Conservation (phyloP, 2,113 vertebrate species). For the Cebus imitator region DNA sequence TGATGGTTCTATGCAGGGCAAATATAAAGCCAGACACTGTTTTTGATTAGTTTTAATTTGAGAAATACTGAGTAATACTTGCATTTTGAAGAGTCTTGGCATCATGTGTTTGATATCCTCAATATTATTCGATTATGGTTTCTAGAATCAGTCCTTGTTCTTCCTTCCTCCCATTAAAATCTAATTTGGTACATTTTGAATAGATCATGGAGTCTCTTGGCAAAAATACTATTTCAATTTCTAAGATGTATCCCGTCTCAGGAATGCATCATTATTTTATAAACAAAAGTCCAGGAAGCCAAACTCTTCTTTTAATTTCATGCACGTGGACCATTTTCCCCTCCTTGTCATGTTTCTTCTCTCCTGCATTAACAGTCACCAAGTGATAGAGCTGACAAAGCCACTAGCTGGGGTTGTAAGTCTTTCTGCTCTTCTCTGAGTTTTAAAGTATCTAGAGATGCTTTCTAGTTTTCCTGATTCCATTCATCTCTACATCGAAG, state of each 20-base stretch:
- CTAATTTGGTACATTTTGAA: background rate
- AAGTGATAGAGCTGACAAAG: background rate
- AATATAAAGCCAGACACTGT: too few species aligned
- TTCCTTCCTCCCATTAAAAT: background rate
- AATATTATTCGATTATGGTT: background rate
- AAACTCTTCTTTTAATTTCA: background rate
- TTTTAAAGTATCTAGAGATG: background rate
- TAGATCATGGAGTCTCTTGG: background rate
- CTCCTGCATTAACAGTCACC: background rate
- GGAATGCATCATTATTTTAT: background rate
- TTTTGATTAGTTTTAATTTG: background rate
- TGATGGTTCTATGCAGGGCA: background rate
- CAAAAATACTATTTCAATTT: background rate
- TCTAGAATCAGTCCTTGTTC: background rate
- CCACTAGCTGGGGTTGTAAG: background rate
- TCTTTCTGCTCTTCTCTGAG: background rate
- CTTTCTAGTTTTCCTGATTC: background rate
- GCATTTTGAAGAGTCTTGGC: background rate
- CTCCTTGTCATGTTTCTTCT: background rate
- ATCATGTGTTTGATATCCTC: background rate
- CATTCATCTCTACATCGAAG: background rate
- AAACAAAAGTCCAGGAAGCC: background rate
- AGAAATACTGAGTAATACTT: background rate
- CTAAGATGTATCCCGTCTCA: background rate
- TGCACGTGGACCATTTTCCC: background rate